A percentile compares a stretch with the other conserved stretches of the same genome.
These are phyloP conservation scores for Heliornis fulica DNA, from an alignment of 2,113 vertebrate species.

Conservation along the genomic window DNA sequence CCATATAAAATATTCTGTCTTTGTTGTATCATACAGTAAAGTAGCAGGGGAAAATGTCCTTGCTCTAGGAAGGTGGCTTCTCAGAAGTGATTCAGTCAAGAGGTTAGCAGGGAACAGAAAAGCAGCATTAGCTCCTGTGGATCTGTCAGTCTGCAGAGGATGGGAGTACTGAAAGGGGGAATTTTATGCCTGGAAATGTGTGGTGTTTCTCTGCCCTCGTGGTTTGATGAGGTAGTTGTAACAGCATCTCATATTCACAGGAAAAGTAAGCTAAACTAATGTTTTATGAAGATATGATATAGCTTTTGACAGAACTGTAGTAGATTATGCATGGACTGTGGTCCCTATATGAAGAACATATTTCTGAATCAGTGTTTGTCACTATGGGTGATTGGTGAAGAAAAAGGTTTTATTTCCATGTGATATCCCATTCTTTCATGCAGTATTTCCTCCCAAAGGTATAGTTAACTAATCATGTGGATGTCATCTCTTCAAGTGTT, in stretches of 20 bases:
- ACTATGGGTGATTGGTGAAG: neutral
- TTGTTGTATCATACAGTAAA: neutral
- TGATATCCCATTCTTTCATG: neutral
- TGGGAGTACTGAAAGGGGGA: neutral
- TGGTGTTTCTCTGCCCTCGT: neutral
- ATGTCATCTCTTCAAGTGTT: neutral
- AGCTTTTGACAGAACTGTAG: neutral
- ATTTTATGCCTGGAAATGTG: neutral
- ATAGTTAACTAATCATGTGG: neutral
- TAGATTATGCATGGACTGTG: rapidly evolving
- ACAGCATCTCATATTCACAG: neutral
- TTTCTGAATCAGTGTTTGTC: neutral
- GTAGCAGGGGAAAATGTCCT: neutral
- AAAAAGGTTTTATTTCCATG: neutral
- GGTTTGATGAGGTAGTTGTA: neutral
- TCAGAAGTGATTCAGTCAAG: neutral
- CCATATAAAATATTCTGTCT: neutral
- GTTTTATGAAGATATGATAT: neutral
- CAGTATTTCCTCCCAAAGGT: neutral
- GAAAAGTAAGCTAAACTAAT: neutral
- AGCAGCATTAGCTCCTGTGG: neutral
- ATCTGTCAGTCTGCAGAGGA: neutral
- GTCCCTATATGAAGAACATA: neutral
- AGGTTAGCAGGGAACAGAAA: neutral
- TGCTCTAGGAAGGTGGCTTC: neutral